Conservation (phyloP, 2,797 vertebrate species). For the Nannoperca obscura region DNA sequence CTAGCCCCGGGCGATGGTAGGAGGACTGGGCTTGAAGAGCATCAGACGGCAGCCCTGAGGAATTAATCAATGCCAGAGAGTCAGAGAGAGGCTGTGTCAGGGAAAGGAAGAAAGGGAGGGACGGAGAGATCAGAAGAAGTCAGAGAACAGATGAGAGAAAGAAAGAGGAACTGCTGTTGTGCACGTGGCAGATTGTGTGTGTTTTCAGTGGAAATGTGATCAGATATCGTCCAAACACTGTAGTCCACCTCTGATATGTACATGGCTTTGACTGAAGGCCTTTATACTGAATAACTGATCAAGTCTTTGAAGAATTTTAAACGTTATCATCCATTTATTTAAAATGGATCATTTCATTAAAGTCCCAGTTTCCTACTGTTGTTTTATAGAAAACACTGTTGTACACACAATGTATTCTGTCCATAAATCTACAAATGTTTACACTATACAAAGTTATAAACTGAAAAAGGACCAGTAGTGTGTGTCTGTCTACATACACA, state of each 20-base stretch:
- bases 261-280: background rate
- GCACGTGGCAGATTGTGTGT: constrained; percentile 5
- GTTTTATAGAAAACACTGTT: background rate
- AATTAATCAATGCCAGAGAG: constrained; percentile 71
- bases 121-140: constrained; percentile 55
- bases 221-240: background rate
- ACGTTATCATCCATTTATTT: too few relatives aligned
- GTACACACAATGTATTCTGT: too few relatives aligned
- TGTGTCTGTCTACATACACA: background rate
- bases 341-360: background rate
- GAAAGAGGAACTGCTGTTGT: background rate
- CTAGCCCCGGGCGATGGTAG: constrained; percentile 66
- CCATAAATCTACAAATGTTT: background rate
- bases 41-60: constrained; percentile 68
- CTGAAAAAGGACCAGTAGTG: background rate
- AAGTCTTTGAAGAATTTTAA: background rate
- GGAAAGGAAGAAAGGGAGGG: constrained; percentile 52
- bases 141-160: constrained; percentile 27
- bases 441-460: background rate
- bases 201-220: constrained; percentile 4
- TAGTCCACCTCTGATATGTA: background rate
- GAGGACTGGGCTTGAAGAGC: constrained; percentile 67
- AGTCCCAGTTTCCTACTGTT: background rate
- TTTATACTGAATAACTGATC: background rate
- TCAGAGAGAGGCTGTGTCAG: constrained; percentile 34